A percentile compares a stretch with the other conserved stretches of the same genome.
Conservation (phyloP, 2,113 vertebrate genomes). For the Cnemophilus loriae region DNA sequence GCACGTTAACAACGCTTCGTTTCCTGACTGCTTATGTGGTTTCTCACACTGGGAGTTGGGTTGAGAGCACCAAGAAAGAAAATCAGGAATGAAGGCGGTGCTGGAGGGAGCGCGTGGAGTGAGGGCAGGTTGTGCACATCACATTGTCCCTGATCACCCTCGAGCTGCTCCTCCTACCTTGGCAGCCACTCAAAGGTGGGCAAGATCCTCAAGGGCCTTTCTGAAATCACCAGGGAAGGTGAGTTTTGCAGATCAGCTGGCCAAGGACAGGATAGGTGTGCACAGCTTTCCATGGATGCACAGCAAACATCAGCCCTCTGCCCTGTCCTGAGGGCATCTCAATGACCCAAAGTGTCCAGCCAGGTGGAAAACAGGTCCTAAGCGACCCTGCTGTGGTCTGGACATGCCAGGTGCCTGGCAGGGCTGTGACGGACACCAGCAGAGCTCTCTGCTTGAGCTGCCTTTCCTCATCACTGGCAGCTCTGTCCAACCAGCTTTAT, state of each 20-base stretch:
- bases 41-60: neutral
- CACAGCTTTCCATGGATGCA: neutral
- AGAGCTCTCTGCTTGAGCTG: neutral
- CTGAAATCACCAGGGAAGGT: neutral
- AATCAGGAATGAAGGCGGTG: neutral
- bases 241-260: neutral
- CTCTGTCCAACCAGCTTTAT: neutral
- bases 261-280: fast-evolving
- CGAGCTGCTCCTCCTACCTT: neutral
- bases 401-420: neutral
- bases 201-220: neutral
- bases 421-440: neutral
- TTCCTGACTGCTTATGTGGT: neutral
- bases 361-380: neutral
- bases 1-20: neutral
- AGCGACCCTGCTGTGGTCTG: neutral
- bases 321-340: neutral
- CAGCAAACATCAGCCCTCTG: neutral
- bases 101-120: fast-evolving
- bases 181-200: neutral
- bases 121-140: neutral
- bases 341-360: neutral
- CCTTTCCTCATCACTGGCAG: neutral
- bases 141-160: fast-evolving
- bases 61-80: neutral